These are phyloP conservation scores for Sarcophaga rosellei DNA, from an alignment of 2,888 invertebrate species.

Conservation along the genomic window DNA sequence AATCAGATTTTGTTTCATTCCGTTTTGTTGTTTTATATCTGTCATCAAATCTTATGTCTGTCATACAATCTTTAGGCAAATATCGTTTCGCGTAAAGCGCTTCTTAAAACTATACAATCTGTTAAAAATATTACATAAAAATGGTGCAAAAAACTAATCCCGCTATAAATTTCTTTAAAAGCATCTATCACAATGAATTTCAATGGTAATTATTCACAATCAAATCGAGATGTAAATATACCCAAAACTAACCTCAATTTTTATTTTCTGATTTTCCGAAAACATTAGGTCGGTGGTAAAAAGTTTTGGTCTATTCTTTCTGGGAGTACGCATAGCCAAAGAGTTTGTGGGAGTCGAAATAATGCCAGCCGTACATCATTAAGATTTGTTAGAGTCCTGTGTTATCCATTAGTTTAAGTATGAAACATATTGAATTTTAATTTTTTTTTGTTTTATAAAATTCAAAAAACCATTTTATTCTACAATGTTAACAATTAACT, in stretches of 20 bases:
- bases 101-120: background rate
- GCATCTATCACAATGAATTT: slow-evolving; percentile 88
- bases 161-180: slow-evolving; percentile 83
- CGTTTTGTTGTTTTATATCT: background rate
- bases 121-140: slow-evolving; percentile 75
- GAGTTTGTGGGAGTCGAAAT: slow-evolving; percentile 89
- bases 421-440: slow-evolving; percentile 30
- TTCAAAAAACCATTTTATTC: slow-evolving; percentile 46
- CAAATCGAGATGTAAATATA: slow-evolving; percentile 58
- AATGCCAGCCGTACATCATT: slow-evolving; percentile 83
- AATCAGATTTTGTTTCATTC: slow-evolving; percentile 2
- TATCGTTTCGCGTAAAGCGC: background rate
- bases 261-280: slow-evolving; percentile 24
- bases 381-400: background rate
- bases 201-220: slow-evolving; percentile 85
- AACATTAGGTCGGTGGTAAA: slow-evolving; percentile 88
- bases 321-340: slow-evolving; percentile 90
- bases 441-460: slow-evolving; percentile 32
- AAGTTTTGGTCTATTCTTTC: slow-evolving; percentile 89
- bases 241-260: slow-evolving; percentile 62
- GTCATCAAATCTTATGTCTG: background rate
- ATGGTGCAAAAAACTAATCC: slow-evolving; percentile 84
- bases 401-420: slow-evolving; percentile 45
- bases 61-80: background rate
- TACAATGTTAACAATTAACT: slow-evolving; percentile 48